Evolutionary conservation across 2,888 invertebrate species (phyloP).

Genomic region (Halictus quadricinctus): DNA sequence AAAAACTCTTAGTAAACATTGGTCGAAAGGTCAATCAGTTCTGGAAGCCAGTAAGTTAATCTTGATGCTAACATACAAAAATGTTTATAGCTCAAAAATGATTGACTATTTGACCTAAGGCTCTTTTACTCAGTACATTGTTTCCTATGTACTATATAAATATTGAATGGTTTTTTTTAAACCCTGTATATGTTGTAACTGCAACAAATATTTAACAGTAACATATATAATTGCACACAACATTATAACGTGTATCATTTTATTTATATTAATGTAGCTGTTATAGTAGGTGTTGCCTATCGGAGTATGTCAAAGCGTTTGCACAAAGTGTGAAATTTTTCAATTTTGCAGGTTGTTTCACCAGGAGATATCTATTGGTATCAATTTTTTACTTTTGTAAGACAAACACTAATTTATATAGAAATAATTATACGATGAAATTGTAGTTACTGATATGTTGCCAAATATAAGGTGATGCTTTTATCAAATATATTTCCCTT

Average conservation of each 20-base stretch:
- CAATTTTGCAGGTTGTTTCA: slow-evolving; percentile 33
- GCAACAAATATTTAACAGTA: slow-evolving; percentile 38
- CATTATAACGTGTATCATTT: slow-evolving; percentile 42
- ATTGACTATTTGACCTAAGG: too few species aligned
- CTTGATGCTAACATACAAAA: too few species aligned
- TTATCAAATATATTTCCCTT: slow-evolving; percentile 47
- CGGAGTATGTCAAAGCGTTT: slow-evolving; percentile 35
- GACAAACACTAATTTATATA: slow-evolving; percentile 64
- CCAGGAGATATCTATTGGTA: slow-evolving; percentile 46
- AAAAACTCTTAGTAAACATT: too few species aligned
- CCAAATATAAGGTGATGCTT: slow-evolving; percentile 76
- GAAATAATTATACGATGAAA: slow-evolving; percentile 61
- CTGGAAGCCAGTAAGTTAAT: too few species aligned
- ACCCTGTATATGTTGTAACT: slow-evolving; percentile 23
- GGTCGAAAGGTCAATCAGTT: too few species aligned
- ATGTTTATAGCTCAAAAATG: too few species aligned
- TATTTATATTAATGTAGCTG: slow-evolving; percentile 41
- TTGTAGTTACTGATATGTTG: slow-evolving; percentile 71
- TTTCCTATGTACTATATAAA: too few species aligned
- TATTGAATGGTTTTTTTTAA: too few species aligned
- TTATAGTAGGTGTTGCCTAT: slow-evolving; percentile 27
- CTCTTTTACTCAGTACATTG: too few species aligned
- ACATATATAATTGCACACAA: slow-evolving; percentile 31
- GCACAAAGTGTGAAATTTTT: slow-evolving; percentile 34
- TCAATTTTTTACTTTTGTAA: slow-evolving; percentile 61